Conservation (phyloP, 2,113 vertebrate species). For the Hiodon tergisus region DNA sequence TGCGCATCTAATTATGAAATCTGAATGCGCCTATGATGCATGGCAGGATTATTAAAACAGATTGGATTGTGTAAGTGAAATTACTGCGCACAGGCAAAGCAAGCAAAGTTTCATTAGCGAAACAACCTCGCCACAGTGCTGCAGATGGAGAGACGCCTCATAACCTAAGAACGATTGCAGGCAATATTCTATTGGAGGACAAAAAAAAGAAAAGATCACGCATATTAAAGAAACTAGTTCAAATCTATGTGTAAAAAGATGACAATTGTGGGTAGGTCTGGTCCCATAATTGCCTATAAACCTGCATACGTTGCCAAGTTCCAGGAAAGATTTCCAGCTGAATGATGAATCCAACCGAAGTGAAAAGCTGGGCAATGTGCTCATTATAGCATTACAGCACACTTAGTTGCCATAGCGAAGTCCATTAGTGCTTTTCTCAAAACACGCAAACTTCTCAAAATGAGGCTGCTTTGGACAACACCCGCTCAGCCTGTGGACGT, state of each 20-base stretch:
- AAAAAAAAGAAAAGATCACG: too few species aligned
- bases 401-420: slow-evolving; percentile 6
- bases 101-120: slow-evolving; percentile 1
- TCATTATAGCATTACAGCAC: slow-evolving; percentile 3
- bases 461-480: too few species aligned
- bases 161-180: too few species aligned
- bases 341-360: neutral
- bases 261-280: neutral
- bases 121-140: neutral
- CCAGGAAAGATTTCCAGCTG: neutral
- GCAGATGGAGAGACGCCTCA: neutral
- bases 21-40: too few species aligned
- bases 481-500: too few species aligned
- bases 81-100: neutral
- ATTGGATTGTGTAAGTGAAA: neutral
- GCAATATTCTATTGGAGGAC: too few species aligned
- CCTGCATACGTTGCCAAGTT: neutral
- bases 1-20: too few species aligned
- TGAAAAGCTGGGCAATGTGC: neutral
- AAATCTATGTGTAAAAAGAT: too few species aligned
- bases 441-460: too few species aligned
- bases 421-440: neutral
- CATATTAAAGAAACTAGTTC: too few species aligned
- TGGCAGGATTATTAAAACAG: neutral
- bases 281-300: neutral